Percentiles rank a stretch among this genome's conserved stretches.
Evolutionary conservation across 2,888 invertebrate genomes (phyloP).

Genomic region (Scelioninae gen. 2): DNA sequence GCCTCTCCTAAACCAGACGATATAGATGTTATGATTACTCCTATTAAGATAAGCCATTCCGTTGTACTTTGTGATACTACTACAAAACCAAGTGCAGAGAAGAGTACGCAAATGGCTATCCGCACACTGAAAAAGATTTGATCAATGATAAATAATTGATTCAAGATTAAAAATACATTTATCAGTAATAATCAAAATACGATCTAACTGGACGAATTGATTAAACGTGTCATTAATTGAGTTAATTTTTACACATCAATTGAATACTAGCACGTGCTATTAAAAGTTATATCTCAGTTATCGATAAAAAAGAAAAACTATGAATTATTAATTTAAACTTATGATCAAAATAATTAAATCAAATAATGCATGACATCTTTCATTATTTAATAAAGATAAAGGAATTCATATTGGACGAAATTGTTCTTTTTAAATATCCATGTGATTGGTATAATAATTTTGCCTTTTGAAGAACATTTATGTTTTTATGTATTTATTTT

Average conservation of each 20-base stretch:
- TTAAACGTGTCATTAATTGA: slow-evolving; percentile 21
- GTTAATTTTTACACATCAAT: slow-evolving; percentile 23
- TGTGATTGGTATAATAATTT: no score
- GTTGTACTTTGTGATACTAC: slow-evolving; percentile 80
- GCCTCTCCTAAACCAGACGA: slow-evolving; percentile 88
- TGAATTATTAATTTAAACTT: no score
- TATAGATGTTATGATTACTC: slow-evolving; percentile 85
- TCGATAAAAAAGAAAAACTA: not conserved
- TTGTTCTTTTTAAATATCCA: no score
- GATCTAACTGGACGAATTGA: slow-evolving; percentile 18
- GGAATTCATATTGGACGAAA: no score
- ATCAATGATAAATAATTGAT: slow-evolving; percentile 23
- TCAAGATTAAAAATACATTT: slow-evolving; percentile 27
- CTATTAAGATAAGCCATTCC: slow-evolving; percentile 80
- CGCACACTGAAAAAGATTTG: slow-evolving; percentile 76
- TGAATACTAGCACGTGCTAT: slow-evolving; percentile 13
- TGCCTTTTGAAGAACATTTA: no score
- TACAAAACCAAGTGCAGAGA: slow-evolving; percentile 80
- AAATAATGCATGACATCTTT: no score
- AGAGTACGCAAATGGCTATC: slow-evolving; percentile 77
- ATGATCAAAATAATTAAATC: no score
- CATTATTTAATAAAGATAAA: no score
- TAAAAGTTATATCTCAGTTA: not conserved
- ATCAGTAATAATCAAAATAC: slow-evolving; percentile 2
- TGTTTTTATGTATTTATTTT: no score